A percentile compares a stretch with the other conserved stretches of the same genome.
phyloP scores from a whole-genome alignment of 64 coral and sea anemone species.

The Pocillopora verrucosa region DNA sequence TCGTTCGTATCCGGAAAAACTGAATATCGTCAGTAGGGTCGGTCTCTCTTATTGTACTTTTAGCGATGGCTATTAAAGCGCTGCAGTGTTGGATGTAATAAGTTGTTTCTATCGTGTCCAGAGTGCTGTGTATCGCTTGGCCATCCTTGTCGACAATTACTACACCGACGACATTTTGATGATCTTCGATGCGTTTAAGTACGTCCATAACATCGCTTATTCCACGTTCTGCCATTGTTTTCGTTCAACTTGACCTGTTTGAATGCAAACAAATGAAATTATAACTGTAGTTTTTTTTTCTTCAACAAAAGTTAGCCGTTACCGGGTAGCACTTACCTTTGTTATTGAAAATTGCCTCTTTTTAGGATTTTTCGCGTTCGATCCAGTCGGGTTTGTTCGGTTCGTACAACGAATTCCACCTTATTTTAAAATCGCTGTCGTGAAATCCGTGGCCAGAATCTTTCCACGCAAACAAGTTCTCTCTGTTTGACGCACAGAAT shows the following conservation, averaged over 20 bases:
- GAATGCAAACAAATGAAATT: slow-evolving; percentile 10
- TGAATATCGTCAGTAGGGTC: slow-evolving; percentile 74
- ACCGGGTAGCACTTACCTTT: neutral
- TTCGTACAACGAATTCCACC: neutral
- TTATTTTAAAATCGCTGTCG: slow-evolving; percentile 10
- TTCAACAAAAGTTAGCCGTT: neutral
- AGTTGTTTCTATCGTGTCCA: slow-evolving; percentile 48
- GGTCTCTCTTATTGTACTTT: slow-evolving; percentile 44
- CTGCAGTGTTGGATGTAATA: slow-evolving; percentile 63
- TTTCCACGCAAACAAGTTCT: neutral
- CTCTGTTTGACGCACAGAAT: neutral
- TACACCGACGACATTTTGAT: slow-evolving; percentile 61
- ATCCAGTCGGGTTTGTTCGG: neutral
- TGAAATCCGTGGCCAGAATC: neutral
- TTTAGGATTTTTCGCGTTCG: neutral
- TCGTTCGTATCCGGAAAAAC: slow-evolving; percentile 69
- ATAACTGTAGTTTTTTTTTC: neutral
- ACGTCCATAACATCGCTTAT: slow-evolving; percentile 42
- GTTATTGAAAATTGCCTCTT: neutral
- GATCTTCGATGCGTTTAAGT: slow-evolving; percentile 71
- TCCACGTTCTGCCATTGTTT: slow-evolving; percentile 49
- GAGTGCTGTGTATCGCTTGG: slow-evolving; percentile 41
- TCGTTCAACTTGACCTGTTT: neutral
- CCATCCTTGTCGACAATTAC: slow-evolving; percentile 45
- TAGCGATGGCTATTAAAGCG: slow-evolving; percentile 41